Conservation (phyloP, 1,140 invertebrate genomes). For the Saccostrea cuccullata region DNA sequence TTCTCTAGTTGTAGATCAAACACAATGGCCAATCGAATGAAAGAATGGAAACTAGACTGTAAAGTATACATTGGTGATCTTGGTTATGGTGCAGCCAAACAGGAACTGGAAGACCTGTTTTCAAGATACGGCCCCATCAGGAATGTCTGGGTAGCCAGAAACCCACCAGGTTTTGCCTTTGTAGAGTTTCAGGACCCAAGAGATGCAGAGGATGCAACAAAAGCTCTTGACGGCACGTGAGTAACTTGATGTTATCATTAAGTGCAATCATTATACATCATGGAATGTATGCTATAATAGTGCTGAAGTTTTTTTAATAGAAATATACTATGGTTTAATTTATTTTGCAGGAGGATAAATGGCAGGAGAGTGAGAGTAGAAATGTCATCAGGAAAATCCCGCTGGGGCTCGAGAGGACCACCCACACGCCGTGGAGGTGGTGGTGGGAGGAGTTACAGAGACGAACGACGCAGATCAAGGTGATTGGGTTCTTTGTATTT, state of each 20-base stretch:
- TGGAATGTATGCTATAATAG: background rate
- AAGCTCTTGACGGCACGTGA: constrained; percentile 91
- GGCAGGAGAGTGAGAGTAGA: constrained; percentile 93
- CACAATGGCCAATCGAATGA: constrained; percentile 37
- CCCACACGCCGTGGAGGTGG: constrained; percentile 81
- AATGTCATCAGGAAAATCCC: constrained; percentile 88
- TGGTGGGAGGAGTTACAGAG: constrained; percentile 76
- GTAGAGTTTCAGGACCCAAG: constrained; percentile 97
- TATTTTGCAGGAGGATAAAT: constrained; percentile 86
- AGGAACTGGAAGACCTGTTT: constrained; percentile 74
- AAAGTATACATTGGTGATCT: constrained; percentile 98
- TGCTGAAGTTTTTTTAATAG: background rate
- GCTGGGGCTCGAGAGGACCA: constrained; percentile 72
- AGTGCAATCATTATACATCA: background rate
- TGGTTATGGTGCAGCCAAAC: constrained; percentile 72
- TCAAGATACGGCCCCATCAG: constrained; percentile 92
- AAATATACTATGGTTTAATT: background rate
- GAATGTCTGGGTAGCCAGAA: constrained; percentile 96
- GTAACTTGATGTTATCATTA: constrained; percentile 38
- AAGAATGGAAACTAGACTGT: constrained; percentile 84
- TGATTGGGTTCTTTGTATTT: constrained; percentile 34
- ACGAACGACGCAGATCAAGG: constrained; percentile 59
- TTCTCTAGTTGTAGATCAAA: background rate
- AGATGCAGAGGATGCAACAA: constrained; percentile 96
- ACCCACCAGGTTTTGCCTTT: constrained; percentile 91